Base-by-base conservation (phyloP, 2,113 vertebrate genomes). In the Carassius carassius region DNA sequence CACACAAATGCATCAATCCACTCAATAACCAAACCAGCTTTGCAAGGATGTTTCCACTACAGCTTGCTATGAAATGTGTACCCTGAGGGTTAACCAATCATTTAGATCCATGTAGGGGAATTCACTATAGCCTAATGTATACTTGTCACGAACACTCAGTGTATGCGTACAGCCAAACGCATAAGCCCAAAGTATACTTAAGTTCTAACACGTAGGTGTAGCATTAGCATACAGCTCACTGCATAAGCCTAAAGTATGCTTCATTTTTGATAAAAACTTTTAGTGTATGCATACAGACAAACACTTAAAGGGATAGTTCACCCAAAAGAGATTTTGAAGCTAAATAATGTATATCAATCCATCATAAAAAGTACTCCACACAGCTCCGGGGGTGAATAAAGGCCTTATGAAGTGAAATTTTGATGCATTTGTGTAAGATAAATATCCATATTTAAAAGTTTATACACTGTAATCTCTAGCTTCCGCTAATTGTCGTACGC, bases 1-100 rank as follows among this genome's bases (percentile, higher is more conserved):
- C 49, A 56, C 72, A 70, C 25, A 58, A 19, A n/a, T 56, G 32
- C 49, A 87, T 81, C 62, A 62, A 25, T 9, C 58, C n/a, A n/a
- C n/a, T n/a, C n/a, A n/a, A n/a, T n/a, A n/a, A n/a, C n/a, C n/a
- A n/a, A n/a, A n/a, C n/a, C 60, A 65, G 5, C 83, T 41, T 47
- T 12, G 17, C 35, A 3, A 41, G 35, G 17, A 77, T 51, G 17
- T 67, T 63, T 65, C 80, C 32, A 78, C 54, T 29, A 76, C 16
- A 73, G 67, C 19, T 72, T 23, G 16, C 69, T 23, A 65, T 74
- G 47, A 35, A 17, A 6, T 80, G 54, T 73, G 60, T 25, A 54
- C 56, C 44, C 56, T 23, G 5, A 60, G 81, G 84, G 78, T 74
- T 32, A 35, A 56, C 29, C 5, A 35, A 7, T 37, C 3, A 5